Conservation (phyloP, 2,797 vertebrate species). For the Cercopithecus diana region DNA sequence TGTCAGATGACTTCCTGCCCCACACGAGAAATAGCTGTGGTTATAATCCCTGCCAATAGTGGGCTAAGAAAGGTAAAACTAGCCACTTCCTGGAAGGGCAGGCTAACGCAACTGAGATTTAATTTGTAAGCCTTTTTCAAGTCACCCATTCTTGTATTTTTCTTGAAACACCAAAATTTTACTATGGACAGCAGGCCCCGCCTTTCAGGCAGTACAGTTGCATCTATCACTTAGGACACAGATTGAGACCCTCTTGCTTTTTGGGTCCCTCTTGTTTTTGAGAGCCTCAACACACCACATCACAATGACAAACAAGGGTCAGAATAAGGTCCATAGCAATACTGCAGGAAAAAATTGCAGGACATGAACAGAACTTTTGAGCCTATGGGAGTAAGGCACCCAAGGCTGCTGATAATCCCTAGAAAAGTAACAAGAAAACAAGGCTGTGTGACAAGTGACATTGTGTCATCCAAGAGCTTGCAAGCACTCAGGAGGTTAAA, state of each 20-base stretch:
- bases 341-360: not conserved
- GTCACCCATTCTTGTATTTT: not conserved
- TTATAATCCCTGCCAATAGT: not conserved
- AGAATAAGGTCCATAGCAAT: not conserved
- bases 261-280: not conserved
- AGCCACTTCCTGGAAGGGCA: not conserved
- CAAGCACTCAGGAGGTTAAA: no score
- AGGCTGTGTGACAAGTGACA: not conserved
- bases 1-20: not conserved
- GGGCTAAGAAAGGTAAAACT: not conserved
- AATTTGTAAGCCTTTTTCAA: not conserved
- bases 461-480: not conserved
- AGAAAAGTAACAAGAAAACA: not conserved
- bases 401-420: not conserved
- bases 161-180: not conserved
- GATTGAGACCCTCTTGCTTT: not conserved
- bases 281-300: not conserved
- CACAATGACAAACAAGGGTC: not conserved
- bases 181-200: not conserved
- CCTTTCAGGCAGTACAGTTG: not conserved
- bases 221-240: not conserved
- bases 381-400: not conserved
- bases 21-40: not conserved
- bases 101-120: not conserved
- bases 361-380: not conserved